Percentiles rank a stretch among this genome's conserved stretches.
Conservation (phyloP, 2,888 invertebrate genomes). For the Prionchulus punctatus region DNA sequence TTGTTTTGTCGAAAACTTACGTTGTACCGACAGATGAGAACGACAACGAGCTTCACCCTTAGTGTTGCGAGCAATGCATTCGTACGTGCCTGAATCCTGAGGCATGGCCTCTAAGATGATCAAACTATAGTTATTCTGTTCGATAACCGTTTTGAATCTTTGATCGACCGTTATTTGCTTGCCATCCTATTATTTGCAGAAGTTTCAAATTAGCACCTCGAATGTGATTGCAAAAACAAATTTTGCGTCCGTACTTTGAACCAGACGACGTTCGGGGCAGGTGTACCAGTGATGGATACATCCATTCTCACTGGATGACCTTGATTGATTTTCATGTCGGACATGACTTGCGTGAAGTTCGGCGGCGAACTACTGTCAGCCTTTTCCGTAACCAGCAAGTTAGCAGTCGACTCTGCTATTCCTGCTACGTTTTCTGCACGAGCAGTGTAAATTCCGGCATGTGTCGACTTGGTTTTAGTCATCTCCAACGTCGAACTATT, state of each 20-base stretch:
- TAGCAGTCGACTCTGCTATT: conserved; percentile 88
- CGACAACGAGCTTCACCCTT: conserved; percentile 55
- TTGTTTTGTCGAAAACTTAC: no score
- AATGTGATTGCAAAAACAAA: no score
- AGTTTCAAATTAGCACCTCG: no score
- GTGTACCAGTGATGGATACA: conserved; percentile 70
- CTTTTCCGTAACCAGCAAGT: conserved; percentile 72
- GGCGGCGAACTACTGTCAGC: conserved; percentile 40
- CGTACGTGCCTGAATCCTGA: conserved; percentile 63
- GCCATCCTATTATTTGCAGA: conserved; percentile 61
- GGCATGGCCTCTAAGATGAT: conserved; percentile 65
- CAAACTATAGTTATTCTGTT: conserved; percentile 71
- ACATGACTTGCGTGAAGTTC: conserved; percentile 69
- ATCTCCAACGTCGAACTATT: conserved; percentile 54
- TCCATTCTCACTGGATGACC: conserved; percentile 76
- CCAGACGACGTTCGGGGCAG: conserved; percentile 89
- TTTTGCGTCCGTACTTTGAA: no score
- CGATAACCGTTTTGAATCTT: conserved; percentile 72
- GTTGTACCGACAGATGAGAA: conserved; percentile 2
- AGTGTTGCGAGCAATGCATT: conserved; percentile 86
- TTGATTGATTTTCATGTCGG: conserved; percentile 56
- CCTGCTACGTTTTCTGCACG: conserved; percentile 90
- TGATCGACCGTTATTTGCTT: conserved; percentile 73
- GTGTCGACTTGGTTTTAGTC: conserved; percentile 77
- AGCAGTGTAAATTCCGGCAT: conserved; percentile 82